Conservation (phyloP, 2,113 vertebrate species). For the Orycteropus afer region DNA sequence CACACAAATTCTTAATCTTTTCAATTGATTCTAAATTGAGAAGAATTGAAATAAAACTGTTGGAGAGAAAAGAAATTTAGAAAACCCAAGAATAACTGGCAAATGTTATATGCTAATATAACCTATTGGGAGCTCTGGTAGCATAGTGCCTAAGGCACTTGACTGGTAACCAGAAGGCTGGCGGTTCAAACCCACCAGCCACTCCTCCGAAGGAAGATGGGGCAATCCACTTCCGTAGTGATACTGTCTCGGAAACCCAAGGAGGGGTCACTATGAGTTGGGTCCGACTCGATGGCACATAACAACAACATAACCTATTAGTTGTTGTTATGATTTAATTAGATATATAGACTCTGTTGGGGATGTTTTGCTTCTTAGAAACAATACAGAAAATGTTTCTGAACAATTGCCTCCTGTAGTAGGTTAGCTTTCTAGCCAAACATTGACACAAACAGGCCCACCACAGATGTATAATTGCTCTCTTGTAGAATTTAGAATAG, state of each 20-base stretch:
- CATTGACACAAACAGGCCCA: neutral
- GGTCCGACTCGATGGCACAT: no score
- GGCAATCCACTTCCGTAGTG: no score
- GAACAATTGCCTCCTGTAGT: neutral
- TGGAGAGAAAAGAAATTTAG: neutral
- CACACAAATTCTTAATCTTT: neutral
- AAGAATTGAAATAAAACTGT: neutral
- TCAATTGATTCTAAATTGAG: slow-evolving; percentile 7
- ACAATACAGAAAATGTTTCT: neutral
- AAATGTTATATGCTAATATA: neutral
- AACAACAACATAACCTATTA: no score
- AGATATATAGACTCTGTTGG: neutral
- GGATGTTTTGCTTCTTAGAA: neutral
- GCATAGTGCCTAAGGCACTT: no score
- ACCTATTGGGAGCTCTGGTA: no score
- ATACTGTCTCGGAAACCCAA: no score
- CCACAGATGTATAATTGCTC: neutral
- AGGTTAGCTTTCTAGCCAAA: neutral
- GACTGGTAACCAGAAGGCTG: no score
- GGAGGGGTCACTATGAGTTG: no score
- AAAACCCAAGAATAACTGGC: neutral
- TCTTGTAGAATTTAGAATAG: neutral
- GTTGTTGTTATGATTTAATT: neutral
- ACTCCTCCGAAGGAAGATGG: no score
- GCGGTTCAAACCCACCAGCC: no score